A percentile compares a stretch with the other conserved stretches of the same genome.
phyloP scores from a whole-genome alignment of 2,113 vertebrate species.

The Dunckerocampus dactyliophorus region DNA sequence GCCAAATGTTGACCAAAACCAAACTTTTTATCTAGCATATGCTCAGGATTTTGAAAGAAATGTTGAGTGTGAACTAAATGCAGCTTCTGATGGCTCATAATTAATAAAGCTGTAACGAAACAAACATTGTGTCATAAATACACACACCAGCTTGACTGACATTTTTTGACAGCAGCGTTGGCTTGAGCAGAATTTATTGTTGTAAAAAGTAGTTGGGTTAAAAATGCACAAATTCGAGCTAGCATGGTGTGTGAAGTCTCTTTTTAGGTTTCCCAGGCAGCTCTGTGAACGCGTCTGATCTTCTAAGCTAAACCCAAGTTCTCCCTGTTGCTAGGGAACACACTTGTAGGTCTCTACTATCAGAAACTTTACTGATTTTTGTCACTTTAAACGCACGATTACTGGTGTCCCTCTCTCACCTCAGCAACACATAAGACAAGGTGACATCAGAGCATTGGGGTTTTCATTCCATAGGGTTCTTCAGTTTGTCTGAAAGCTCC shows the following conservation, averaged over 20 bases:
- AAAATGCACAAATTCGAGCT: conserved; percentile 31
- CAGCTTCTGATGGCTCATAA: conserved; percentile 47
- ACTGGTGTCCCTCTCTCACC: conserved; percentile 9
- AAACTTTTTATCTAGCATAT: conserved; percentile 69
- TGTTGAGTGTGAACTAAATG: conserved; percentile 50
- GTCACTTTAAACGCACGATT: neutral
- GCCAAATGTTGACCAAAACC: conserved; percentile 69
- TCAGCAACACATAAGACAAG: conserved; percentile 11
- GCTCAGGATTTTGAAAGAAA: conserved; percentile 74
- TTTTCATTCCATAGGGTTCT: conserved; percentile 8
- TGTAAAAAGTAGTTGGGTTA: conserved; percentile 43
- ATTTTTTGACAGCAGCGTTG: neutral
- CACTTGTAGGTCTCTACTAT: conserved; percentile 45
- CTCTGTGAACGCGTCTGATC: conserved; percentile 13
- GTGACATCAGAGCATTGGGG: neutral
- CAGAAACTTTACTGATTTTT: conserved; percentile 29
- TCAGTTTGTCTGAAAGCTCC: conserved; percentile 10
- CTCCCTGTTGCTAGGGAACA: conserved; percentile 64
- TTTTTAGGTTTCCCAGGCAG: conserved; percentile 20
- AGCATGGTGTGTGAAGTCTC: conserved; percentile 28
- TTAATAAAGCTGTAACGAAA: conserved; percentile 35
- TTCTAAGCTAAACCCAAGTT: neutral
- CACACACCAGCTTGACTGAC: neutral
- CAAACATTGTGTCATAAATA: conserved; percentile 14
- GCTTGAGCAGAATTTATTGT: conserved; percentile 15